Conservation (phyloP, 53 echinoderm and acorn worm species). For the Temnopleurus reevesii region DNA sequence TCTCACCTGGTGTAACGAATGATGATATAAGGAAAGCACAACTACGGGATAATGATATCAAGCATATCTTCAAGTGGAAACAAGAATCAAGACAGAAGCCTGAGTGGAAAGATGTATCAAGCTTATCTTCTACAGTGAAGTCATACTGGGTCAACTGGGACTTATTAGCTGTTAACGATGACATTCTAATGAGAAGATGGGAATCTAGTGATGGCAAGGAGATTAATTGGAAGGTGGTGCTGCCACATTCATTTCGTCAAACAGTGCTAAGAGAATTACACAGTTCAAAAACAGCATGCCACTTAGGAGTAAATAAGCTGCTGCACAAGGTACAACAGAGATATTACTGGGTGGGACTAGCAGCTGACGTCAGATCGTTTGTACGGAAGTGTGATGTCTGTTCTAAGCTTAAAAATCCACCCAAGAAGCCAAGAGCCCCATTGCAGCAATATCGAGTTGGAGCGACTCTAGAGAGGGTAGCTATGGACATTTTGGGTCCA, state of each 20-base stretch:
- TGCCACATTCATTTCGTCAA: neutral
- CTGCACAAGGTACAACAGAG: slow-evolving; percentile 52
- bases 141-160: slow-evolving; percentile 43
- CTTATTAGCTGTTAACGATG: neutral
- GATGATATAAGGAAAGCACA: slow-evolving; percentile 26
- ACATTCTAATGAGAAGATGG: slow-evolving; percentile 12
- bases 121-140: neutral
- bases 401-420: slow-evolving; percentile 44
- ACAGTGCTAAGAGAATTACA: slow-evolving; percentile 41
- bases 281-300: slow-evolving; percentile 42
- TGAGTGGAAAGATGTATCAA: slow-evolving; percentile 23
- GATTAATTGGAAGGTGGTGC: neutral
- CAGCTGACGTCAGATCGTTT: slow-evolving; percentile 48
- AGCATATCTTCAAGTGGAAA: neutral
- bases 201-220: slow-evolving; percentile 21
- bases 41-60: neutral
- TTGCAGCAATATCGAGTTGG: slow-evolving; percentile 57
- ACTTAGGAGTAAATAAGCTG: slow-evolving; percentile 63
- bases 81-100: neutral
- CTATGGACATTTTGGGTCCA: slow-evolving; percentile 64
- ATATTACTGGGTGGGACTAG: slow-evolving; percentile 63
- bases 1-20: neutral
- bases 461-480: slow-evolving; percentile 61
- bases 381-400: slow-evolving; percentile 60
- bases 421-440: slow-evolving; percentile 4